Percentiles rank a stretch among this genome's conserved stretches.
Conservation (phyloP, 2,888 invertebrate genomes). For the Plagiodera versicolora region DNA sequence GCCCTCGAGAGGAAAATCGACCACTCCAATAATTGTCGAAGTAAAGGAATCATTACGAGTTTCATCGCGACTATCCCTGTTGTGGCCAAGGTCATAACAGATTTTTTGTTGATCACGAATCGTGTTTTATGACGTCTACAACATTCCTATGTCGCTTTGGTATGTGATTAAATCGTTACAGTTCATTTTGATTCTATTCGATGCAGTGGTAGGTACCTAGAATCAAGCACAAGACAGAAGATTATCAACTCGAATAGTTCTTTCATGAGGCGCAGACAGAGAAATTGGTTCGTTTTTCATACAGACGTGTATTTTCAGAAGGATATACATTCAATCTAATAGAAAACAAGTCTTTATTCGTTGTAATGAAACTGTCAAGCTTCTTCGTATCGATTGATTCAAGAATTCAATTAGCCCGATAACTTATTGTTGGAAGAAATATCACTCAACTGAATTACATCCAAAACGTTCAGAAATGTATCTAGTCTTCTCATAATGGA, state of each 20-base stretch:
- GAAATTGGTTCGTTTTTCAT: neutral
- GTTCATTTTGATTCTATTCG: neutral
- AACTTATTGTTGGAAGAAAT: too few relatives aligned
- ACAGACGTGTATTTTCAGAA: too few relatives aligned
- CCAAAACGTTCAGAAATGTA: too few relatives aligned
- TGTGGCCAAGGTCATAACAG: neutral
- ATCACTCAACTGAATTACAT: too few relatives aligned
- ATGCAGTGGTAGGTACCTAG: neutral
- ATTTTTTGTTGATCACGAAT: neutral
- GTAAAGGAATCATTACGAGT: neutral
- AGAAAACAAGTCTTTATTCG: too few relatives aligned
- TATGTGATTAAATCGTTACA: conserved; percentile 11
- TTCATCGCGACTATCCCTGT: neutral
- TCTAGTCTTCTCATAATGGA: too few relatives aligned
- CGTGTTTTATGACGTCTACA: conserved; percentile 11
- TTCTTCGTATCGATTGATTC: too few relatives aligned
- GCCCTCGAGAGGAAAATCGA: neutral
- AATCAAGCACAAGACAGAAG: neutral
- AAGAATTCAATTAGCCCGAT: too few relatives aligned
- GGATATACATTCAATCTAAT: too few relatives aligned
- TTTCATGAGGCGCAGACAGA: too few relatives aligned
- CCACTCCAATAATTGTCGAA: neutral
- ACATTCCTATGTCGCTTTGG: conserved; percentile 6
- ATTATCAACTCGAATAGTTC: neutral
- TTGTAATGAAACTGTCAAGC: too few relatives aligned